These are phyloP conservation scores for Dinothrombium tinctorium DNA, from an alignment of 1,140 invertebrate species.

Conservation along the genomic window DNA sequence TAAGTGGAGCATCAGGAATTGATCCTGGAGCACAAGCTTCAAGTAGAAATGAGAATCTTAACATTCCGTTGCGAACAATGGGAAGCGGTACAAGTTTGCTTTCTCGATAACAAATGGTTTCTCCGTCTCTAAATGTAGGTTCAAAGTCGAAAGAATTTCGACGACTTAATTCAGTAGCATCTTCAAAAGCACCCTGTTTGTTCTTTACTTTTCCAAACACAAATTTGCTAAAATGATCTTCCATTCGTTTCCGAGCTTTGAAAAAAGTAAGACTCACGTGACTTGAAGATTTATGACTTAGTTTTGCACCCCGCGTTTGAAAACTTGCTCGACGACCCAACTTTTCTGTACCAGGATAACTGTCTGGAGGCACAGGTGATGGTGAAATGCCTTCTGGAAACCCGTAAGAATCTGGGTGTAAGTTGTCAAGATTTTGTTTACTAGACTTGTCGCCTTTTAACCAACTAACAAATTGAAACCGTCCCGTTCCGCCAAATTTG, in stretches of 20 bases:
- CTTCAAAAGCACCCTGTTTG: slow-evolving; percentile 62
- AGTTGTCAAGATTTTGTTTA: neutral
- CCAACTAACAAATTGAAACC: slow-evolving; percentile 14
- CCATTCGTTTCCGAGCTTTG: slow-evolving; percentile 53
- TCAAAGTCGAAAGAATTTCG: slow-evolving; percentile 55
- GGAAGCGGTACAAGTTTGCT: slow-evolving; percentile 45
- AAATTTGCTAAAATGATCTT: slow-evolving; percentile 43
- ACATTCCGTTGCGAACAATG: slow-evolving; percentile 50
- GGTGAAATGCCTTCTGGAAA: neutral
- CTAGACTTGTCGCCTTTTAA: slow-evolving; percentile 4
- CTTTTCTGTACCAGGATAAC: slow-evolving; percentile 11
- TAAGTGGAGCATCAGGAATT: slow-evolving; percentile 77
- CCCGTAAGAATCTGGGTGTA: neutral
- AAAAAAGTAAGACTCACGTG: slow-evolving; percentile 36
- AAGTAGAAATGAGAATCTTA: slow-evolving; percentile 60
- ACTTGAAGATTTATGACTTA: slow-evolving; percentile 21
- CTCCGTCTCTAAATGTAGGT: slow-evolving; percentile 28
- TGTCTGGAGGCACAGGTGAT: slow-evolving; percentile 7
- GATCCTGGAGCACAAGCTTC: slow-evolving; percentile 84
- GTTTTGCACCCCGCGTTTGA: slow-evolving; percentile 8
- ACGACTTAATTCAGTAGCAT: slow-evolving; percentile 51
- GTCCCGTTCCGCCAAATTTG: neutral
- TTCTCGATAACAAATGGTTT: slow-evolving; percentile 63
- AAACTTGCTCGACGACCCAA: slow-evolving; percentile 11
- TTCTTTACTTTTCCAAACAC: slow-evolving; percentile 37